A percentile compares a stretch with the other conserved stretches of the same genome.
Evolutionary conservation across 2,888 invertebrate genomes (phyloP).

Genomic region (Euzophera pinguis): DNA sequence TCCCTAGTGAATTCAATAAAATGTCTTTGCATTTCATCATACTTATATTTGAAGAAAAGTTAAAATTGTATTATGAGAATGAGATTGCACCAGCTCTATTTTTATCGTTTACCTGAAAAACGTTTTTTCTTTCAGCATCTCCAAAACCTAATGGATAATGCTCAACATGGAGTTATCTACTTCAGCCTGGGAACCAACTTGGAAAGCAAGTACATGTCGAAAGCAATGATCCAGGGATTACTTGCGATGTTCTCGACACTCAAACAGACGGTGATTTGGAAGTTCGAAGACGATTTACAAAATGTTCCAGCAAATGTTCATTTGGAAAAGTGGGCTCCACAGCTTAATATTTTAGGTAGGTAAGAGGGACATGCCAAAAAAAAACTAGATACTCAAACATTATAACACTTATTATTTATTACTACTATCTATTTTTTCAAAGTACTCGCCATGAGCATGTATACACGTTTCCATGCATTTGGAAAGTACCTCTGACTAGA

Average conservation of each 20-base stretch:
- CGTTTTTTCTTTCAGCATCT: constrained; percentile 41
- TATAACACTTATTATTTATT: too few species aligned
- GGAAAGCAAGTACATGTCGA: constrained; percentile 40
- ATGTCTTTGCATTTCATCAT: too few species aligned
- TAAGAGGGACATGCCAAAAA: too few species aligned
- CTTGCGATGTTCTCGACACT: neutral
- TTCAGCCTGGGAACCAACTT: constrained; percentile 52
- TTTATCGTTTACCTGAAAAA: constrained; percentile 27
- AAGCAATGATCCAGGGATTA: constrained; percentile 31
- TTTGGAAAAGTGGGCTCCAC: constrained; percentile 8
- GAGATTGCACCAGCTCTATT: neutral
- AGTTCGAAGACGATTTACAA: neutral
- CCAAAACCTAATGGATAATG: constrained; percentile 45
- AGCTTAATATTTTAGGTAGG: constrained; percentile 10
- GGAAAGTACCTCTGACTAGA: too few species aligned
- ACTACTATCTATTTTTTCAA: too few species aligned
- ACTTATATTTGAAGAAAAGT: too few species aligned
- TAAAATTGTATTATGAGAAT: too few species aligned
- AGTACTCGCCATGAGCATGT: too few species aligned
- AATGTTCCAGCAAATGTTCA: constrained; percentile 2
- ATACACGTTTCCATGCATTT: too few species aligned
- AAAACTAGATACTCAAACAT: too few species aligned
- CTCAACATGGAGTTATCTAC: constrained; percentile 48
- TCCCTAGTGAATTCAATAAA: too few species aligned
- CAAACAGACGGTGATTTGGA: constrained; percentile 1